Base-by-base conservation (phyloP, 2,888 invertebrate genomes). In the Clanis bilineata region DNA sequence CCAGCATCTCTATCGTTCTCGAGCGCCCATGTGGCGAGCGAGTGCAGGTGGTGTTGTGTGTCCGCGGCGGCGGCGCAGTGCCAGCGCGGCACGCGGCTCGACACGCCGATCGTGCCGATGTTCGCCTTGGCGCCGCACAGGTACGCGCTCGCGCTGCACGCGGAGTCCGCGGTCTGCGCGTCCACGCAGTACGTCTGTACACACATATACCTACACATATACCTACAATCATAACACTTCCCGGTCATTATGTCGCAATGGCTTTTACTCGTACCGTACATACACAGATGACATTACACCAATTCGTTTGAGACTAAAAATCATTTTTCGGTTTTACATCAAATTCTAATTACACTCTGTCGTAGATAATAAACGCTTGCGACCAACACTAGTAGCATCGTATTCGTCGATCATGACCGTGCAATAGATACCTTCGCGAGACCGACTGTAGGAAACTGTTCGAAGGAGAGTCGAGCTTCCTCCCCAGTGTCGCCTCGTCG, bases 111-210 rank as follows among this genome's bases (percentile, higher is more conserved):
- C 0, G 95, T 94, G 44, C 90, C 93, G 64, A 85, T 84, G 79
- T 95, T 95, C 7, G 91, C 93, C 82, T 96, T 96, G 3, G 94
- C 93, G 0, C 96, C 96, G 57, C 93, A 88, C 65, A 95, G 81
- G 75, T 94, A 95, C 0, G 96, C 95, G 0, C 95, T 95, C 0
- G 95, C 94, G 0, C 95, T 93, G 66, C 94, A 95, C 1, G 96
- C 96, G 0, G 96, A 96, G 79, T 96, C 96, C 0, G 96, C 92
- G 0, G 95, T 93, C 85, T 95, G 94, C 36, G 84, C 86, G 80
- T 95, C 90, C 54, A 93, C 92, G 76, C 93, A 93, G 75, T 93
- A 93, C 0, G 93, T 93, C 93, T 93, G 65, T 9, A 72, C 65
- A 36, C 15, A 43, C n/a, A 10, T 38, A n/a, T n/a, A 38, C 0